Base-by-base conservation (phyloP, 2,888 invertebrate species). In the Celastrina argiolus region DNA sequence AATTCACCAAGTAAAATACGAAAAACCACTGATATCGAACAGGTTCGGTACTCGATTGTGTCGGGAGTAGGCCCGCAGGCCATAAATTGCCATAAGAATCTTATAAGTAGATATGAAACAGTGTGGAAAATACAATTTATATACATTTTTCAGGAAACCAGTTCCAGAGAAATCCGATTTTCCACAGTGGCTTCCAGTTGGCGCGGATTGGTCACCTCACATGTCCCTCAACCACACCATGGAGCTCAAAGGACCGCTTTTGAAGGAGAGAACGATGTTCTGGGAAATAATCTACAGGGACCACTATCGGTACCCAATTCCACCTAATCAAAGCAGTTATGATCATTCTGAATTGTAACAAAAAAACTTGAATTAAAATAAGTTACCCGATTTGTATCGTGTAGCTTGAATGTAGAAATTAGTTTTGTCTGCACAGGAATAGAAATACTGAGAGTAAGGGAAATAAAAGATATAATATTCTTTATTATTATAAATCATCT, bases 271-370 rank as follows among this genome's bases (percentile, higher is more conserved):
- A 22, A 56, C 68, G 26, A 59, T 18, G 4, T 76, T 80, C 65
- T 80, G 78, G 80, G 74, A 76, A 14, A 63, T 64, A 2, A 76
- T 78, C 51, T 79, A 80, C 56, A 66, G 73, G 16, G 68, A 66
- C 63, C 71, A 76, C 67, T 76, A 77, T 66, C 66, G 66, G 4
- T 42, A 28, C 7, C 72, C 72, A 8, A n/a, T 42, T 5, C 14
- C 65, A 2, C 70, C 70, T 16, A 41, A 14, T n/a, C 65, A 64
- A 12, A 16, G 22, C 2, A 5, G 4, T 36, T 65, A n/a, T 45
- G 45, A 18, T 16, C 65, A 65, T 56, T 16, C 7, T 26, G 65
- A 65, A 31, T 28, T 65, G 14, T 65, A 56, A 36, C 28, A 28
- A 28, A 28, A 28, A 28, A 28, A 28, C n/a, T n/a, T n/a, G n/a